A percentile compares a stretch with the other conserved stretches of the same genome.
Conservation (phyloP, 2,888 invertebrate genomes). For the Coenonympha arcania region DNA sequence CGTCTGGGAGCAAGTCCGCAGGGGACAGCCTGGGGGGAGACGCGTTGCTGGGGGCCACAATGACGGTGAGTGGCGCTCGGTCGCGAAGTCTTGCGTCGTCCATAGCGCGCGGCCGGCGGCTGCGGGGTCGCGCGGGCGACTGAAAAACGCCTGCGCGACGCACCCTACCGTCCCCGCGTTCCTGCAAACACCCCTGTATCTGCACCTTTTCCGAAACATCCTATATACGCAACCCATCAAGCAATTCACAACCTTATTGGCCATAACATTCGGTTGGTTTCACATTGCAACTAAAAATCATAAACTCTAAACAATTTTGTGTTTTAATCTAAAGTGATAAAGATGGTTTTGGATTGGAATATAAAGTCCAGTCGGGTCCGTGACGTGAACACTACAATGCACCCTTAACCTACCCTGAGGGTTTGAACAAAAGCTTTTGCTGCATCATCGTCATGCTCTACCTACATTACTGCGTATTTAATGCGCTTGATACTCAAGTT, state of each 20-base stretch:
- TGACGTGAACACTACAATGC: constrained; percentile 58
- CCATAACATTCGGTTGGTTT: no score
- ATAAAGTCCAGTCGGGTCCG: constrained; percentile 38
- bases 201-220: constrained; percentile 42
- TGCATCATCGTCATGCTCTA: constrained; percentile 22
- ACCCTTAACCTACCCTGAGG: constrained; percentile 66
- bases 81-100: constrained; percentile 61
- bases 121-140: constrained; percentile 75
- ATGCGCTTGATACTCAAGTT: not conserved
- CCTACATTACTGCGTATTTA: constrained; percentile 37
- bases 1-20: constrained; percentile 78
- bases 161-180: constrained; percentile 59
- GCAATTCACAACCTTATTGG: constrained; percentile 29
- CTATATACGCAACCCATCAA: constrained; percentile 31
- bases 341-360: constrained; percentile 23
- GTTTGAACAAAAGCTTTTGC: constrained; percentile 33
- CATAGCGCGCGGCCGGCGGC: constrained; percentile 73
- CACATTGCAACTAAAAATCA: no score
- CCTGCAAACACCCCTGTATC: constrained; percentile 68
- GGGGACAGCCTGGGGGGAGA: constrained; percentile 77
- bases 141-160: constrained; percentile 71
- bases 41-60: constrained; percentile 78
- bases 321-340: not conserved
- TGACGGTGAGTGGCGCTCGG: constrained; percentile 69
- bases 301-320: no score